Base-by-base conservation (phyloP, 2,113 vertebrate species). In the Penelope pileata region DNA sequence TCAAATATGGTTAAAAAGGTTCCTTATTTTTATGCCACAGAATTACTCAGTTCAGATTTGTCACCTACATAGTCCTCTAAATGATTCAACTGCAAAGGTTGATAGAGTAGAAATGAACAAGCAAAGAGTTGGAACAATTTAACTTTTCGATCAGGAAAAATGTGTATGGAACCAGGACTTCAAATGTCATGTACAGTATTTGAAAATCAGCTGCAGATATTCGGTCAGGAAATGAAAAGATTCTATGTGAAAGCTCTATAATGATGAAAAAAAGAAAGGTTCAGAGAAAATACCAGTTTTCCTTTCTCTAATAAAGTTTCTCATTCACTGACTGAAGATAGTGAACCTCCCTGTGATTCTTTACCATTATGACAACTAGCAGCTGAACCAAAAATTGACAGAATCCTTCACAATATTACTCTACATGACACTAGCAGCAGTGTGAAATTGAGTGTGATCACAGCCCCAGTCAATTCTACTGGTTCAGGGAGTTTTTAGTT, bases 361-460 rank as follows among this genome's bases (percentile, higher is more conserved):
- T 89, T 56, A 91, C 64, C 66, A 81, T 91, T 83, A 81, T 83
- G 51, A 88, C 64, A 91, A 94, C 76, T 64, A 96, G 73, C 50
- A 96, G 80, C 70, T 77, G 79, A 96, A 93, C 60, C 51, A 91
- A 93, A 95, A 96, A 90, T 84, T 82, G 85, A 64, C 73, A 93
- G 88, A 83, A n/a, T 90, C 47, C 59, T 95, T 90, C 86, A 95
- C 73, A 83, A 12, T 88, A 86, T 94, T 91, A 82, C 76, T 94
- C 83, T 79, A 80, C 76, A 47, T 45, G 73, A 88, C 94, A 78
- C 85, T 68, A 84, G 88, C 73, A 86, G 56, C 60, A 88, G 73
- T 91, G 91, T 86, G 90, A 95, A 96, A 95, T 88, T 93, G 91
- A 94, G 83, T 93, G 88, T 92, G 79, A 90, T 91, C 88, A 88